A percentile compares a stretch with the other conserved stretches of the same genome.
These are phyloP conservation scores for Camelus bactrianus DNA, from an alignment of 2,113 vertebrate genomes.

Conservation along the genomic window DNA sequence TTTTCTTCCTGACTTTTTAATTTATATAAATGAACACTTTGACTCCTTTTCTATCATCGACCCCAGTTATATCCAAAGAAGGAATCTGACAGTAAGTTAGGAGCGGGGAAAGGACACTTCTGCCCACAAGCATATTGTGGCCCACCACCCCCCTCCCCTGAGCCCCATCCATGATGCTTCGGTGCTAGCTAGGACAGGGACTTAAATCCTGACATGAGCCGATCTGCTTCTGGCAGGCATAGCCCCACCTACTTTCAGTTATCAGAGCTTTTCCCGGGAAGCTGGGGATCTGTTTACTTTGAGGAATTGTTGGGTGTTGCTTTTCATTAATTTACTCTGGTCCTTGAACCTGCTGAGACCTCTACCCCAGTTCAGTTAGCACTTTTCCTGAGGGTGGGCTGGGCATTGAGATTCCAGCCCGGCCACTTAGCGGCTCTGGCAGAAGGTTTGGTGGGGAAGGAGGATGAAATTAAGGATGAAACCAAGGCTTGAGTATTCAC, in stretches of 20 bases:
- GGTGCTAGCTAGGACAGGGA: neutral
- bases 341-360: neutral
- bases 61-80: neutral
- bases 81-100: neutral
- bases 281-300: neutral
- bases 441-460: neutral
- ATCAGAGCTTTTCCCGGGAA: neutral
- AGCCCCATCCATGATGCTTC: neutral
- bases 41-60: neutral
- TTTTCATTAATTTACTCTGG: neutral
- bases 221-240: neutral
- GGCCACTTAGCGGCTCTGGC: neutral
- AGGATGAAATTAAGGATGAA: conserved; percentile 1
- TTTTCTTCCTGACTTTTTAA: neutral
- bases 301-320: neutral
- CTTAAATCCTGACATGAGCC: neutral
- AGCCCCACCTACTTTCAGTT: neutral
- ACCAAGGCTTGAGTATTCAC: conserved; percentile 9
- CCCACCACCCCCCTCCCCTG: accelerated
- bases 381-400: neutral
- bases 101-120: neutral
- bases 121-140: neutral
- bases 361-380: neutral
- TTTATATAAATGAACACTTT: neutral
- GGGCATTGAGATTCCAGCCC: neutral